These are phyloP conservation scores for Porites lutea DNA, from an alignment of 64 coral and sea anemone species.

Conservation along the genomic window DNA sequence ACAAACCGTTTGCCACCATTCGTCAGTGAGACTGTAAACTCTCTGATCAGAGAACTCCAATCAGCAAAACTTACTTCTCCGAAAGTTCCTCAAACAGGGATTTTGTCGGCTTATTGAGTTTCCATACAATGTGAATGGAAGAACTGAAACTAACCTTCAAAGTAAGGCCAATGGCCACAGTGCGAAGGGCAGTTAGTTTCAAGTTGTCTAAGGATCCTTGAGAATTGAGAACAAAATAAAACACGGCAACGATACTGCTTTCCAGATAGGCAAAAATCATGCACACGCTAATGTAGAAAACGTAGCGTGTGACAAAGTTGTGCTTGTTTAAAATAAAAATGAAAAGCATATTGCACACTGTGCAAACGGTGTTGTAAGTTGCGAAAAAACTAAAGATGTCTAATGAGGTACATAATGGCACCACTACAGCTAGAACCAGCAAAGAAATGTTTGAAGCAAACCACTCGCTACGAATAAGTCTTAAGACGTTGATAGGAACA, in stretches of 20 bases:
- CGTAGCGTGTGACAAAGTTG: slow-evolving; percentile 1
- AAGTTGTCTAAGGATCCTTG: slow-evolving; percentile 43
- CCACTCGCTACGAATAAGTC: no score
- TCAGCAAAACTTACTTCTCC: no score
- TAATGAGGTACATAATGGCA: no score
- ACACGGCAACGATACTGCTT: slow-evolving; percentile 24
- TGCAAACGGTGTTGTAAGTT: neutral
- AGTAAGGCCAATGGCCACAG: slow-evolving; percentile 21
- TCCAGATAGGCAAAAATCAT: slow-evolving; percentile 53
- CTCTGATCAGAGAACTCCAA: no score
- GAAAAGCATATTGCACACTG: neutral
- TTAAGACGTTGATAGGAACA: no score
- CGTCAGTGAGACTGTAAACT: no score
- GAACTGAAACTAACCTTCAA: slow-evolving; percentile 40
- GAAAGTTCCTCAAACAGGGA: no score
- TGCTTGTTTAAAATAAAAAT: neutral
- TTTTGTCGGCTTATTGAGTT: neutral
- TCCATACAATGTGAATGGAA: slow-evolving; percentile 51
- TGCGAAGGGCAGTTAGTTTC: slow-evolving; percentile 46
- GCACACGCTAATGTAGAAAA: slow-evolving; percentile 50
- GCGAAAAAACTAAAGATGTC: neutral
- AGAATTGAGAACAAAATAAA: slow-evolving; percentile 43
- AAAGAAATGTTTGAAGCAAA: no score
- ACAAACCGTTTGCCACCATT: no score
- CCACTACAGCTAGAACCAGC: no score